phyloP scores from a whole-genome alignment of 2,797 vertebrate genomes.

The Molothrus ater region DNA sequence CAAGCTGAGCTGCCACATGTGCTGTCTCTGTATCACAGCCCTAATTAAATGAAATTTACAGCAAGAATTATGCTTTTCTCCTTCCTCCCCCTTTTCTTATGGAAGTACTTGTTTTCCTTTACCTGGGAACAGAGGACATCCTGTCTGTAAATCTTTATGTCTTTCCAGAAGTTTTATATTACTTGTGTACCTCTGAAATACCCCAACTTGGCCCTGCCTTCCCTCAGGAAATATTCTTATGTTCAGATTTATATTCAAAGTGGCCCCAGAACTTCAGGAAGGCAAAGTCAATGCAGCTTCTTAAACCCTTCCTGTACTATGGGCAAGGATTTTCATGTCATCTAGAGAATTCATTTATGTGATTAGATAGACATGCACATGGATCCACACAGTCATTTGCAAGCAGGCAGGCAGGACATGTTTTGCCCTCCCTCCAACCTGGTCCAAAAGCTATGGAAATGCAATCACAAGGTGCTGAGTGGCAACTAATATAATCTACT shows the following conservation, averaged over 20 bases:
- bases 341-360: not conserved
- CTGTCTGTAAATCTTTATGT: not conserved
- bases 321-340: not conserved
- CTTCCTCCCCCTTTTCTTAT: not conserved
- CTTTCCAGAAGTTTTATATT: conserved; percentile 36
- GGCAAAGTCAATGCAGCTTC: not conserved
- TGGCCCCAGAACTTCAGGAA: conserved; percentile 4
- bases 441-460: conserved; percentile 31
- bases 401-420: not conserved
- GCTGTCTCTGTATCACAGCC: not conserved
- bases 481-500: conserved; percentile 30
- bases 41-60: conserved; percentile 11
- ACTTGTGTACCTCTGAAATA: not conserved
- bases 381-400: not conserved
- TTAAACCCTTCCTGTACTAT: not conserved
- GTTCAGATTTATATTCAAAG: conserved; percentile 18
- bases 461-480: conserved; percentile 49
- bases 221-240: conserved; percentile 6
- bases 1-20: not conserved
- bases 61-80: not conserved
- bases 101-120: conserved; percentile 41
- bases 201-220: not conserved
- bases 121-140: conserved; percentile 14
- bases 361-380: not conserved
- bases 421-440: conserved; percentile 1